phyloP scores from a whole-genome alignment of 2,888 invertebrate genomes.

The Microchrysa polita region DNA sequence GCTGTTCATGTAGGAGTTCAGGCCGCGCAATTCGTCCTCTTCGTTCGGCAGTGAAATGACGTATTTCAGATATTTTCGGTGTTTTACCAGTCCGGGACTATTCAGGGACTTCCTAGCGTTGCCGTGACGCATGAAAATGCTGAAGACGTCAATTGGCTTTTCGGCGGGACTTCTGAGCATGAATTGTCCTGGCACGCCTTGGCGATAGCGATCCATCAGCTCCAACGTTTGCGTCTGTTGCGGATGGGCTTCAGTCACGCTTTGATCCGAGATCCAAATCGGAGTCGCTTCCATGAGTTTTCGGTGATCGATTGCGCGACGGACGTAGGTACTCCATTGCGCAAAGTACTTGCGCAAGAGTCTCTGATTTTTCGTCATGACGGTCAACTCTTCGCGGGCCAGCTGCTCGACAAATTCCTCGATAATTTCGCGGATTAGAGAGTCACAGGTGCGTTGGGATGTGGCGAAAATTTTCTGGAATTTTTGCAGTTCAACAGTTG shows the following conservation, averaged over 20 bases:
- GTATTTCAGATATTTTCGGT: slow-evolving; percentile 57
- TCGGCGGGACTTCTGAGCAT: slow-evolving; percentile 47
- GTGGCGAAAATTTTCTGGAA: background rate
- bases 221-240: slow-evolving; percentile 64
- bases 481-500: slow-evolving; percentile 32
- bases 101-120: background rate
- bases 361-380: slow-evolving; percentile 61
- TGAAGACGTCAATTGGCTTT: slow-evolving; percentile 49
- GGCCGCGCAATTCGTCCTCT: slow-evolving; percentile 55
- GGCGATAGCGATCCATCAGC: slow-evolving; percentile 66
- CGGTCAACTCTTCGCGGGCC: slow-evolving; percentile 58
- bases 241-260: slow-evolving; percentile 57
- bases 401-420: slow-evolving; percentile 59
- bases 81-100: background rate
- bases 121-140: slow-evolving; percentile 30
- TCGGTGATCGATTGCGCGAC: slow-evolving; percentile 64
- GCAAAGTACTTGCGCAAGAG: slow-evolving; percentile 62
- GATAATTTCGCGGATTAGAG: slow-evolving; percentile 53
- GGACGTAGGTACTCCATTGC: slow-evolving; percentile 65
- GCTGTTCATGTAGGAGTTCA: slow-evolving; percentile 57
- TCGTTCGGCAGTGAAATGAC: slow-evolving; percentile 57
- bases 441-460: background rate
- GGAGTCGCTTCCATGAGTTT: slow-evolving; percentile 68
- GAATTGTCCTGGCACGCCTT: slow-evolving; percentile 61
- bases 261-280: slow-evolving; percentile 66